Conservation (phyloP, 2,888 invertebrate genomes). For the Euproctis similis region DNA sequence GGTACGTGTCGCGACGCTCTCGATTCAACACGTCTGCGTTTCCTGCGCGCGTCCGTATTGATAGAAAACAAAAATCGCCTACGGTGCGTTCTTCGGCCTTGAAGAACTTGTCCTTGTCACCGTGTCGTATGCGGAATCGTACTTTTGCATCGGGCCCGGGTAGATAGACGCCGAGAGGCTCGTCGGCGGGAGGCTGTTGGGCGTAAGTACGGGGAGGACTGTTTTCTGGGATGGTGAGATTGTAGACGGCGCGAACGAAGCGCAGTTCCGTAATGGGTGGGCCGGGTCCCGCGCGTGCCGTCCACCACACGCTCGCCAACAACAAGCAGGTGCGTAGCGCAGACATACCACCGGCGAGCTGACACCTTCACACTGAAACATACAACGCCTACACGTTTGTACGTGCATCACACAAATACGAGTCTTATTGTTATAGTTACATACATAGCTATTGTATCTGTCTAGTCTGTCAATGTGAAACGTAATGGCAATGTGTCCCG, state of each 20-base stretch:
- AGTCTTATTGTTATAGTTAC: no score
- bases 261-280: constrained; percentile 52
- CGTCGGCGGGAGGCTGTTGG: constrained; percentile 80
- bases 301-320: constrained; percentile 46
- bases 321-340: constrained; percentile 42
- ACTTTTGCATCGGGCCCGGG: constrained; percentile 68
- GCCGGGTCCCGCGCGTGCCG: constrained; percentile 39
- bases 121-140: constrained; percentile 89
- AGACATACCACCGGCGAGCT: constrained; percentile 14
- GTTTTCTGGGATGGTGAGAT: constrained; percentile 94
- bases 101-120: constrained; percentile 93
- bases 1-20: constrained; percentile 90
- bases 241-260: constrained; percentile 86
- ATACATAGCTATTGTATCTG: no score
- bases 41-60: constrained; percentile 91
- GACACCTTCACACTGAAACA: not conserved
- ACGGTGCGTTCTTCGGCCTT: constrained; percentile 92
- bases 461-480: no score
- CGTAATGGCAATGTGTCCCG: no score
- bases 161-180: constrained; percentile 85
- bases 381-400: no score
- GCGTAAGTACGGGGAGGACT: constrained; percentile 92
- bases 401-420: no score
- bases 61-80: constrained; percentile 96
- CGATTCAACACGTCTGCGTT: constrained; percentile 93